Evolutionary conservation across 2,797 vertebrate species (phyloP).

Genomic region (Chloroceryle amazona): DNA sequence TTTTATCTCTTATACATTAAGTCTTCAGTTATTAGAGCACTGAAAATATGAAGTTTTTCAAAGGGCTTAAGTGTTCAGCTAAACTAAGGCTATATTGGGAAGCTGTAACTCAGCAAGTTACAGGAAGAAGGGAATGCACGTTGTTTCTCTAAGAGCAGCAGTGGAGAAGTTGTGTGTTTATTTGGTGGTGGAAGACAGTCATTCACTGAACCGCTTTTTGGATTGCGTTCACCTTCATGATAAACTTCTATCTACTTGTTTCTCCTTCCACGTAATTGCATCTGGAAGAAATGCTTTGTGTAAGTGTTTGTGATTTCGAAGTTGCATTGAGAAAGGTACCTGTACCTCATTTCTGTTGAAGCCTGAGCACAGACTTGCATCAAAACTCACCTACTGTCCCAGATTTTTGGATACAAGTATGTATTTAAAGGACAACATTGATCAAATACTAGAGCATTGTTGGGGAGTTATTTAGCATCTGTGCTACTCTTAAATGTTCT

Average conservation of each 20-base stretch:
- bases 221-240: neutral
- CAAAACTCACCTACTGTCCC: neutral
- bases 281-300: neutral
- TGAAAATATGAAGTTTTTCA: neutral
- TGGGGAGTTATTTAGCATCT: neutral
- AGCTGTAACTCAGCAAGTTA: neutral
- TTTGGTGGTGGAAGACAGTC: neutral
- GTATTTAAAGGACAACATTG: neutral
- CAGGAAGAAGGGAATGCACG: neutral
- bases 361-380: neutral
- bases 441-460: neutral
- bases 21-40: neutral
- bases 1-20: neutral
- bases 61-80: neutral
- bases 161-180: fast-evolving
- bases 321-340: neutral
- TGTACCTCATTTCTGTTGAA: neutral
- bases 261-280: neutral
- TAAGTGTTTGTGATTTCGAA: neutral
- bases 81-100: neutral
- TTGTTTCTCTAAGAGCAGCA: neutral
- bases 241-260: neutral
- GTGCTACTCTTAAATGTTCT: neutral
- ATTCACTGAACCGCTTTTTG: neutral
- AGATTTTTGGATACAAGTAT: neutral